A percentile compares a stretch with the other conserved stretches of the same genome.
Conservation (phyloP, 2,888 invertebrate species). For the Rhabditophanes sp. region DNA sequence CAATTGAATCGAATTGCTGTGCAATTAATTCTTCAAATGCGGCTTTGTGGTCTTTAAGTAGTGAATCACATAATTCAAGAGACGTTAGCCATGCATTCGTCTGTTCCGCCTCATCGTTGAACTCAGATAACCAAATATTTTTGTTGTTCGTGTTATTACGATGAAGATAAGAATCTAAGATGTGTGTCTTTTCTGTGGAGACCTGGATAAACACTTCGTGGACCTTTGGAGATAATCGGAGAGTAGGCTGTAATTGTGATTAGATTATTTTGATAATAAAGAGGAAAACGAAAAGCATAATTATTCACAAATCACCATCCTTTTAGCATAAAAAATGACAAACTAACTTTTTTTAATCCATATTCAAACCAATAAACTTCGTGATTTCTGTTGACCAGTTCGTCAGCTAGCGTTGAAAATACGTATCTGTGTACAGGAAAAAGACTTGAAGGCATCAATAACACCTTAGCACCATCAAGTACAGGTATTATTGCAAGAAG, state of each 20-base stretch:
- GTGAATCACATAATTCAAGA: constrained; percentile 30
- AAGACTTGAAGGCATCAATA: constrained; percentile 35
- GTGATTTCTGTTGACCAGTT: constrained; percentile 31
- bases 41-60: constrained; percentile 15
- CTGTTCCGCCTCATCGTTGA: constrained; percentile 14
- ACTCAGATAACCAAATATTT: constrained; percentile 15
- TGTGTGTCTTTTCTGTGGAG: constrained; percentile 7
- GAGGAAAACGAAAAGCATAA: too few species aligned
- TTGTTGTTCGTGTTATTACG: constrained; percentile 15
- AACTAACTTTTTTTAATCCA: constrained; percentile 27
- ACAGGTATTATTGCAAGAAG: not conserved
- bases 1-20: constrained; percentile 32
- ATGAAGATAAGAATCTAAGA: constrained; percentile 17
- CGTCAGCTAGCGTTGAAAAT: constrained; percentile 37
- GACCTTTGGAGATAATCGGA: constrained; percentile 14
- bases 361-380: constrained; percentile 38
- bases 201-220: constrained; percentile 20
- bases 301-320: too few species aligned
- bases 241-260: constrained; percentile 13
- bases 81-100: constrained; percentile 33
- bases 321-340: not conserved
- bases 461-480: constrained; percentile 17
- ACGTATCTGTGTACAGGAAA: constrained; percentile 32
- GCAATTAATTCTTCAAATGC: constrained; percentile 32
- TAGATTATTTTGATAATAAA: too few species aligned